Base-by-base conservation (phyloP, 2,113 vertebrate genomes). In the Callopanchax toddi region DNA sequence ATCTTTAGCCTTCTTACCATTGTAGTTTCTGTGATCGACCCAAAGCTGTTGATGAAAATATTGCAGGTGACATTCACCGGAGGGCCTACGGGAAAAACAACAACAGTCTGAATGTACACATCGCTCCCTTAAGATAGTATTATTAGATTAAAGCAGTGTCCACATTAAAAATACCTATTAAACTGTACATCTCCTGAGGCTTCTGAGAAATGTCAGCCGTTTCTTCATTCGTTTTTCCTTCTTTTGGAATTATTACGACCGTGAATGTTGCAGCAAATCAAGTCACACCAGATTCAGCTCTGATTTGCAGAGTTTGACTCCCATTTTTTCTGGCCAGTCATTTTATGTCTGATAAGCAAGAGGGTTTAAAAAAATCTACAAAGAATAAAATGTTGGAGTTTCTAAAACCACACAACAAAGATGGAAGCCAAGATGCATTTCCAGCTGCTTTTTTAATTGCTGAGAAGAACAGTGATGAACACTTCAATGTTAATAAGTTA, bases 21-120 rank as follows among this genome's bases (percentile, higher is more conserved):
- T 45, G 96, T 97, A 12, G 95, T 98, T 90, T 98, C 95, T 0
- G 95, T 97, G 86, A 98, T 93, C 0, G 96, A 98, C 67, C 95
- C 92, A 3, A 98, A 98, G 84, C 95, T 97, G 91, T 98, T 98
- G 93, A 98, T 98, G 88, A 98, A 98, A 91, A 98, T 98, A 89
- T 98, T 98, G 89, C 96, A 98, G 8, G 96, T 97, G 90, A 98
- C 96, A 49, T 98, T 98, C 89, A 98, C 94, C 0, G 96, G 93
- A 0, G 93, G 94, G 54, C 96, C 96, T 97, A 88, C 49, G 76
- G 40, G 57, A 64, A 46, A 70, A 61, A 53, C 63, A 61, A 53
- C 63, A 58, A 60, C 15, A 77, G 36, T 42, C 26, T 63, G 36
- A 64, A 48, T 39, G 42, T 11, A 59, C 22, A 80, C 46, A 57